Conservation (phyloP, 2,797 vertebrate genomes). For the Podarcis siculus region DNA sequence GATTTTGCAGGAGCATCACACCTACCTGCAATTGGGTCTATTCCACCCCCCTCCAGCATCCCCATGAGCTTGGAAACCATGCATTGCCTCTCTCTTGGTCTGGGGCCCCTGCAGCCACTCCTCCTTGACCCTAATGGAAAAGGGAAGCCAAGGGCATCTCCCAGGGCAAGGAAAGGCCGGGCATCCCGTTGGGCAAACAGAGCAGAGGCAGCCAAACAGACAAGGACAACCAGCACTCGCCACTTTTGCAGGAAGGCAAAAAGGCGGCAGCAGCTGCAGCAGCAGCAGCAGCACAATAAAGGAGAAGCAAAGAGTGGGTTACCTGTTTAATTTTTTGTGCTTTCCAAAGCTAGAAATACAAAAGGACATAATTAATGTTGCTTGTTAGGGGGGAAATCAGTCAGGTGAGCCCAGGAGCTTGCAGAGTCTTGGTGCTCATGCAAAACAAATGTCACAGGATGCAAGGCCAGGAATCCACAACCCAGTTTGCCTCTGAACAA, state of each 20-base stretch:
- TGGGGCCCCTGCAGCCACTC: not conserved
- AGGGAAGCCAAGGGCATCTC: too few species aligned
- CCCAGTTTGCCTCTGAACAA: not conserved
- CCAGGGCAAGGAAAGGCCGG: fast-evolving
- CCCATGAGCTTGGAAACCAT: too few species aligned
- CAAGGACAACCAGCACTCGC: slow-evolving; percentile 32
- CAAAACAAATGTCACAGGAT: not conserved
- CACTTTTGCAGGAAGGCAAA: slow-evolving; percentile 50
- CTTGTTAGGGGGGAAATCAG: not conserved
- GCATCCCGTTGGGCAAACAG: not conserved
- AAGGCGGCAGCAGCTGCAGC: slow-evolving; percentile 40
- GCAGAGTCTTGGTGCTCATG: not conserved
- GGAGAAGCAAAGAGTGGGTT: slow-evolving; percentile 11
- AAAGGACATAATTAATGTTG: slow-evolving; percentile 20
- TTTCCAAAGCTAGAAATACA: slow-evolving; percentile 87
- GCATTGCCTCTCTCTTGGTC: not conserved
- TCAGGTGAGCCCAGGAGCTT: not conserved
- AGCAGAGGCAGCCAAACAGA: not conserved
- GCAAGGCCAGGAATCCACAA: not conserved
- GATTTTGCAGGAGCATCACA: not conserved
- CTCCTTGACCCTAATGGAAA: too few species aligned
- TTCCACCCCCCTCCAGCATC: too few species aligned
- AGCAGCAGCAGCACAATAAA: not conserved
- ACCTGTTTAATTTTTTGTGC: slow-evolving; percentile 97
- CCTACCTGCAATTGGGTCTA: too few species aligned